Percentiles rank a stretch among this genome's conserved stretches.
Conservation (phyloP, 2,113 vertebrate species). For the Struthio camelus region DNA sequence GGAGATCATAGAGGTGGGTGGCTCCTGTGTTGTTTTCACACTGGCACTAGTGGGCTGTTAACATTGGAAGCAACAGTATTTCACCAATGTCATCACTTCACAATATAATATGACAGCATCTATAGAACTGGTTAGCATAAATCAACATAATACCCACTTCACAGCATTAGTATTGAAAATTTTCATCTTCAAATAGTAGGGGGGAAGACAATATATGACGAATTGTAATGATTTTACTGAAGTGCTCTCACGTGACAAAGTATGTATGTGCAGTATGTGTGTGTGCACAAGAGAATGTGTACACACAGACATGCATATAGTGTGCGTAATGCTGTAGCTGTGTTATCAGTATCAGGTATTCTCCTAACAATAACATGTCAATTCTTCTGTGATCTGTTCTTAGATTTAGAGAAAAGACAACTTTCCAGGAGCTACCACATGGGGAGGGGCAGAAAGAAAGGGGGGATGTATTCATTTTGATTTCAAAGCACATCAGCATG, state of each 20-base stretch:
- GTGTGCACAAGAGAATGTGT: background rate
- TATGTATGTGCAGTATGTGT: background rate
- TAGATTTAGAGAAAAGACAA: background rate
- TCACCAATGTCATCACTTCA: slow-evolving; percentile 53
- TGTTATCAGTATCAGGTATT: background rate
- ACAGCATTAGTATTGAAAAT: slow-evolving; percentile 59
- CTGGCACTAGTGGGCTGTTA: background rate
- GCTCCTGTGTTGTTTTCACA: background rate
- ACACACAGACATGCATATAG: background rate
- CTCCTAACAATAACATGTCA: background rate
- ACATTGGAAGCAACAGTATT: slow-evolving; percentile 23
- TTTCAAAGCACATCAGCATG: slow-evolving; percentile 47
- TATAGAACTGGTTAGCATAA: slow-evolving; percentile 58
- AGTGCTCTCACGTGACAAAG: background rate
- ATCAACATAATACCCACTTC: slow-evolving; percentile 70
- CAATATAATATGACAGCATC: slow-evolving; percentile 49
- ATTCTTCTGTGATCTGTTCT: background rate
- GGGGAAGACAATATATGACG: background rate
- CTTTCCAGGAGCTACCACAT: background rate
- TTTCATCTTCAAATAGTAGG: slow-evolving; percentile 43
- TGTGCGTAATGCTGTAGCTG: background rate
- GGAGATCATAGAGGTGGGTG: background rate
- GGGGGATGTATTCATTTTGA: background rate
- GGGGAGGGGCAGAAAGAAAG: background rate
- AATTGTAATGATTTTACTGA: slow-evolving; percentile 2